Base-by-base conservation (phyloP, 2,888 invertebrate genomes). In the Unio pictorum region DNA sequence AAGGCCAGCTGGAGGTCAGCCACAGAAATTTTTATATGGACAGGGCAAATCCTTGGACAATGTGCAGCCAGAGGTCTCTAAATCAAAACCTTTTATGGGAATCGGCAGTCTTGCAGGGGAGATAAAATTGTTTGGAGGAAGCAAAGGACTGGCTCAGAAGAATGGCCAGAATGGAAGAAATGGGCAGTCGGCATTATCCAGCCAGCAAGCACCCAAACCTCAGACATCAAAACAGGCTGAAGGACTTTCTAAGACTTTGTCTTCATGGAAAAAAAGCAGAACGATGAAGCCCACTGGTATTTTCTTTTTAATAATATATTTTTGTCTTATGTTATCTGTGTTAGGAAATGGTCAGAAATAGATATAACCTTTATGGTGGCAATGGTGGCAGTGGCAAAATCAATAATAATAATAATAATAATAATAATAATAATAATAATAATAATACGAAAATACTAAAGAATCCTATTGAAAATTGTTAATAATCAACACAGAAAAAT, bases 211-310 rank as follows among this genome's bases (percentile, higher is more conserved):
- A 26, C 58, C 7, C 18, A 56, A 61, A 56, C 26, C 60, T 55
- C 61, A 61, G 20, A 23, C 30, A 45, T 18, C 34, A 20, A 55
- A 26, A 20, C 63, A 66, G 26, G 26, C 63, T n/a, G 67, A 63
- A 54, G 77, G 73, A 17, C 67, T 81, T 59, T 80, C 81, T 0
- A 81, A 80, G 72, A 81, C 81, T 55, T 66, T 81, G 62, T 78
- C 81, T n/a, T 79, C 80, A 28, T 81, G 81, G 81, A 81, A 81
- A 66, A 81, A 80, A 67, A 81, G 78, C 30, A 66, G 81, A 66
- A 72, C 75, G 54, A 73, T 80, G 18, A 75, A 71, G 26, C 66
- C 73, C 6, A 55, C 74, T 67, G 74, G 74, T 74, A 34, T 23
- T 55, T 57, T 26, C 17, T 64, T 34, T 30, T 66, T 30, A 26